A percentile compares a stretch with the other conserved stretches of the same genome.
phyloP scores from a whole-genome alignment of 2,888 invertebrate genomes.

The Micoletzkya japonica region DNA sequence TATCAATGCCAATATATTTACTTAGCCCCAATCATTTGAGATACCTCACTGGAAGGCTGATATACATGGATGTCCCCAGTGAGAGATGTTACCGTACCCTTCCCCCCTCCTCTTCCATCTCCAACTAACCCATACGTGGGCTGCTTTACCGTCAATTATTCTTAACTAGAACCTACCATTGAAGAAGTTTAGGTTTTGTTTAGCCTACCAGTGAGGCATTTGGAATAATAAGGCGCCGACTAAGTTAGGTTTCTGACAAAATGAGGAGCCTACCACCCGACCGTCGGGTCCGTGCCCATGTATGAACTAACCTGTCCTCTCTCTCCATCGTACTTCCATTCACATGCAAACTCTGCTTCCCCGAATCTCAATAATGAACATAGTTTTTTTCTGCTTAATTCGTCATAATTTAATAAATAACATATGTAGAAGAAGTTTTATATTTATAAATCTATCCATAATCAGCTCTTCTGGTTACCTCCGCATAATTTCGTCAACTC shows the following conservation, averaged over 20 bases:
- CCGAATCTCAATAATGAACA: slow-evolving; percentile 83
- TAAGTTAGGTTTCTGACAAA: not conserved
- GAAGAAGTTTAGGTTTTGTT: too few relatives aligned
- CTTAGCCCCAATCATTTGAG: too few relatives aligned
- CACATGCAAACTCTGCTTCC: slow-evolving; percentile 85
- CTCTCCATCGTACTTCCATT: slow-evolving; percentile 99
- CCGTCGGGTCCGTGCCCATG: not conserved
- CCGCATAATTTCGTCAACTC: slow-evolving; percentile 70
- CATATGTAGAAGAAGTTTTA: not conserved
- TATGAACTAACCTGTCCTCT: slow-evolving; percentile 78
- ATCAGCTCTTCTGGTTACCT: slow-evolving; percentile 1
- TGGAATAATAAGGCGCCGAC: not conserved
- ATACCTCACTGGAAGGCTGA: too few relatives aligned
- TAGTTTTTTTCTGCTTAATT: slow-evolving; percentile 67
- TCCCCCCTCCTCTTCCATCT: too few relatives aligned
- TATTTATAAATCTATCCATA: not conserved
- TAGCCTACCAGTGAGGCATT: too few relatives aligned
- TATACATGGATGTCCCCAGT: too few relatives aligned
- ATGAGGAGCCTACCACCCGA: not conserved
- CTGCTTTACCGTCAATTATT: too few relatives aligned
- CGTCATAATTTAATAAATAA: not conserved
- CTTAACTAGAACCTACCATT: too few relatives aligned
- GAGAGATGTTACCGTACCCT: too few relatives aligned
- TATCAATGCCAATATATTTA: too few relatives aligned
- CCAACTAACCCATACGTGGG: too few relatives aligned